A percentile compares a stretch with the other conserved stretches of the same genome.
Evolutionary conservation across 1,140 invertebrate genomes (phyloP).

Genomic region (Lasaia peninsularis): DNA sequence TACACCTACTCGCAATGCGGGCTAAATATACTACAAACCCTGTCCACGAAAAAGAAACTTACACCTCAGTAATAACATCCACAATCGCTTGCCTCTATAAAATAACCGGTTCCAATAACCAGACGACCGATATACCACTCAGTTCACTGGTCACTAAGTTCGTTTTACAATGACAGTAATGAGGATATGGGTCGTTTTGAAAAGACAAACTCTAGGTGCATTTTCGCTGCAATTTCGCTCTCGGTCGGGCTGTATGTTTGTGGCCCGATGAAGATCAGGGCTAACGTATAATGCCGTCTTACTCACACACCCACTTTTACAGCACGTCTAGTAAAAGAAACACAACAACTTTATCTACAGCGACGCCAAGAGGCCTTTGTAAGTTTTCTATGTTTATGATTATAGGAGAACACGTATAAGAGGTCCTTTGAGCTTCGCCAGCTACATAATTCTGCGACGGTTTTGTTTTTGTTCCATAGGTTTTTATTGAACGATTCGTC

Average conservation of each 20-base stretch:
- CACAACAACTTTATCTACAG: slow-evolving; percentile 73
- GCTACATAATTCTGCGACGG: slow-evolving; percentile 60
- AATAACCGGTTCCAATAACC: slow-evolving; percentile 56
- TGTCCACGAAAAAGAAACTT: slow-evolving; percentile 52
- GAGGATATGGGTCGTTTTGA: slow-evolving; percentile 58
- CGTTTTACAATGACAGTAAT: slow-evolving; percentile 28
- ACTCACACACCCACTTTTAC: slow-evolving; percentile 40
- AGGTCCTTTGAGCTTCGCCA: slow-evolving; percentile 65
- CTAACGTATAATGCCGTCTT: slow-evolving; percentile 61
- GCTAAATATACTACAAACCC: slow-evolving; percentile 69
- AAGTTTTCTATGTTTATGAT: slow-evolving; percentile 75
- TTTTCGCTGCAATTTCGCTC: slow-evolving; percentile 76
- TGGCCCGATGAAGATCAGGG: slow-evolving; percentile 76
- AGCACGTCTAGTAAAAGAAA: slow-evolving; percentile 67
- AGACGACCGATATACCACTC: slow-evolving; percentile 34
- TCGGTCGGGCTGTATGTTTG: slow-evolving; percentile 75
- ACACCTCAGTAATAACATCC: slow-evolving; percentile 56
- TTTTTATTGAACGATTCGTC: slow-evolving; percentile 47
- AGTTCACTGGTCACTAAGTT: slow-evolving; percentile 30
- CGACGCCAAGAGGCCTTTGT: slow-evolving; percentile 73
- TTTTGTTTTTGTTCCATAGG: slow-evolving; percentile 64
- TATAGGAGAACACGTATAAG: slow-evolving; percentile 73
- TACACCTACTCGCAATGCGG: slow-evolving; percentile 72
- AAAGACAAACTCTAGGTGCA: slow-evolving; percentile 65
- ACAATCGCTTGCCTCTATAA: slow-evolving; percentile 60